Conservation (phyloP, 2,888 invertebrate species). For the Sesamia inferens region DNA sequence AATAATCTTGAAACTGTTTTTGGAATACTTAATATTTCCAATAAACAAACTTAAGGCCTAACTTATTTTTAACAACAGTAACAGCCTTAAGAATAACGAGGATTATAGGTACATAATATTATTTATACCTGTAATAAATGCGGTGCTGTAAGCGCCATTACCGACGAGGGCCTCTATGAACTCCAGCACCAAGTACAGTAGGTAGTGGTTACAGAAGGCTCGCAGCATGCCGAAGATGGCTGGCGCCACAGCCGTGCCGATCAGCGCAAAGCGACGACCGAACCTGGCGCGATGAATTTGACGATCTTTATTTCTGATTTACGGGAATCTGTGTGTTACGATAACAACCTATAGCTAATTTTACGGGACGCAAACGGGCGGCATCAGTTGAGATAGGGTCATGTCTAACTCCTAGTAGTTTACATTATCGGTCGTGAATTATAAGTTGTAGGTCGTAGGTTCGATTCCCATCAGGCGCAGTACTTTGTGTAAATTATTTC, state of each 20-base stretch:
- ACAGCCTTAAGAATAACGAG: not conserved
- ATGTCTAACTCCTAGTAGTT: not conserved
- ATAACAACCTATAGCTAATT: not conserved
- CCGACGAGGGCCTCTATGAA: conserved; percentile 80
- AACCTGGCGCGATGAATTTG: conserved; percentile 67
- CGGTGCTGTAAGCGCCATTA: conserved; percentile 81
- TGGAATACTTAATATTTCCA: not conserved
- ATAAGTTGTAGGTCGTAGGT: no score
- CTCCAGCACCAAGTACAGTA: conserved; percentile 77
- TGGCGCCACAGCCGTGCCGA: conserved; percentile 88
- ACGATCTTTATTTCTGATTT: not conserved
- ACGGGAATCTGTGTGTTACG: not conserved
- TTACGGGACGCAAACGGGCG: not conserved
- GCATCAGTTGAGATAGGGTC: not conserved
- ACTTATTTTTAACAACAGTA: not conserved
- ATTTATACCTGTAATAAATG: conserved; percentile 86
- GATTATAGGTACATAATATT: not conserved
- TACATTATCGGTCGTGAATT: not conserved
- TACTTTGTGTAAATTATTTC: no score
- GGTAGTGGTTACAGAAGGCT: conserved; percentile 72
- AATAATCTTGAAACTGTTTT: not conserved
- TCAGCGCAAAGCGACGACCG: conserved; percentile 90
- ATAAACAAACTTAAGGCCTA: not conserved
- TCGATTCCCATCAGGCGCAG: no score
- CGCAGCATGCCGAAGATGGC: conserved; percentile 86